Percentiles rank a stretch among this genome's conserved stretches.
Evolutionary conservation across 2,888 invertebrate species (phyloP).

Genomic region (Meganola albula): DNA sequence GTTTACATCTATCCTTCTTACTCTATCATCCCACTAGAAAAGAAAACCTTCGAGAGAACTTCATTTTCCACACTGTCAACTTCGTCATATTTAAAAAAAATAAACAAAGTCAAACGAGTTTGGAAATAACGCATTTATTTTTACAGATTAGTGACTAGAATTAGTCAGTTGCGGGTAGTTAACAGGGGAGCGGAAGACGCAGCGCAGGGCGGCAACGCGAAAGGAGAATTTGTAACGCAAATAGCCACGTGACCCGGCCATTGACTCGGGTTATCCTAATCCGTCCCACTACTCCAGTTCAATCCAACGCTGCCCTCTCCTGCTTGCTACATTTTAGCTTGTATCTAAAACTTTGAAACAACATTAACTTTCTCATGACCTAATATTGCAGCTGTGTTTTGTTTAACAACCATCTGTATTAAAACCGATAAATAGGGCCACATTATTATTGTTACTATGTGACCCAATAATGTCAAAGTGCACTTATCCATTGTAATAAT

Average conservation of each 20-base stretch:
- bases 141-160: constrained; percentile 62
- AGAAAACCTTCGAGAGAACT: too few relatives aligned
- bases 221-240: constrained; percentile 63
- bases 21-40: too few relatives aligned
- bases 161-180: constrained; percentile 60
- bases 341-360: constrained; percentile 30
- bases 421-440: constrained; percentile 8
- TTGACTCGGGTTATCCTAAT: constrained; percentile 77
- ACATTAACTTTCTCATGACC: constrained; percentile 52
- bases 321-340: constrained; percentile 22
- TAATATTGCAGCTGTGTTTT: constrained; percentile 41
- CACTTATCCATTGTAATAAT: too few relatives aligned
- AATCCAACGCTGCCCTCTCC: constrained; percentile 29
- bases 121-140: constrained; percentile 39
- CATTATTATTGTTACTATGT: constrained; percentile 15
- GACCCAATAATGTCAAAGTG: too few relatives aligned
- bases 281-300: constrained; percentile 76
- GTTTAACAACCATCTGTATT: constrained; percentile 28
- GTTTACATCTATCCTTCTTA: too few relatives aligned
- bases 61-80: too few relatives aligned
- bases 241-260: constrained; percentile 76
- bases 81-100: too few relatives aligned
- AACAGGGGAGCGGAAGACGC: constrained; percentile 55
- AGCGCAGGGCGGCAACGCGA: constrained; percentile 41
- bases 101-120: too few relatives aligned